These are phyloP conservation scores for Botia kubotai DNA, from an alignment of 2,797 vertebrate species.

Conservation along the genomic window DNA sequence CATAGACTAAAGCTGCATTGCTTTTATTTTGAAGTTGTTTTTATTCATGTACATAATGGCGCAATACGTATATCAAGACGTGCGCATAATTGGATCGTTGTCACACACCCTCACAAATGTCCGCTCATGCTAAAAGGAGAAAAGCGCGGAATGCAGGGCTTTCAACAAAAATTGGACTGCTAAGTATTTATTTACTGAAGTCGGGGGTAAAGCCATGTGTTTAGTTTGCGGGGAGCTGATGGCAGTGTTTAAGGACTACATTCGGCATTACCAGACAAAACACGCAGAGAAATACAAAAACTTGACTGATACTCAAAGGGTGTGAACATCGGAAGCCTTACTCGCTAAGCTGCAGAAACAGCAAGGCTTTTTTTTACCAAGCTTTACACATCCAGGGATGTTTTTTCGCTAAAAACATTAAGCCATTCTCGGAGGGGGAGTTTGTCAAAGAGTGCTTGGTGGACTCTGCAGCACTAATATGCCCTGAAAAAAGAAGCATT, in stretches of 20 bases:
- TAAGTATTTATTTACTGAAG: constrained; percentile 47
- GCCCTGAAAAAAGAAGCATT: no score
- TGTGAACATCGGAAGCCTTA: constrained; percentile 55
- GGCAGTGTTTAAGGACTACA: background rate
- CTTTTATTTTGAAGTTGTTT: no score
- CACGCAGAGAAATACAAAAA: constrained; percentile 10
- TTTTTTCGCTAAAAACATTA: background rate
- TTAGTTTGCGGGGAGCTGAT: background rate
- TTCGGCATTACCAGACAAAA: background rate
- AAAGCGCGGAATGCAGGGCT: constrained; percentile 19
- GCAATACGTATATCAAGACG: no score
- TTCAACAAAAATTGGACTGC: constrained; percentile 36
- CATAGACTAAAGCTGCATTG: no score
- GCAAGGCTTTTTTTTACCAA: background rate
- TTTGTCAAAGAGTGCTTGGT: no score
- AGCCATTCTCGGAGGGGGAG: background rate
- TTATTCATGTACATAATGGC: no score
- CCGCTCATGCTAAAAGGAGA: background rate
- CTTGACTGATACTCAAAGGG: constrained; percentile 53
- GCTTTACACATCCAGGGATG: background rate
- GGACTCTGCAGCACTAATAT: no score
- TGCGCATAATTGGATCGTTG: no score
- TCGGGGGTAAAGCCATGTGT: background rate
- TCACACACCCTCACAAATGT: background rate
- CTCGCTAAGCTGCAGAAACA: constrained; percentile 1